Percentiles rank a stretch among this genome's conserved stretches.
phyloP scores from a whole-genome alignment of 2,888 invertebrate genomes.

The Drosophila helvetica region DNA sequence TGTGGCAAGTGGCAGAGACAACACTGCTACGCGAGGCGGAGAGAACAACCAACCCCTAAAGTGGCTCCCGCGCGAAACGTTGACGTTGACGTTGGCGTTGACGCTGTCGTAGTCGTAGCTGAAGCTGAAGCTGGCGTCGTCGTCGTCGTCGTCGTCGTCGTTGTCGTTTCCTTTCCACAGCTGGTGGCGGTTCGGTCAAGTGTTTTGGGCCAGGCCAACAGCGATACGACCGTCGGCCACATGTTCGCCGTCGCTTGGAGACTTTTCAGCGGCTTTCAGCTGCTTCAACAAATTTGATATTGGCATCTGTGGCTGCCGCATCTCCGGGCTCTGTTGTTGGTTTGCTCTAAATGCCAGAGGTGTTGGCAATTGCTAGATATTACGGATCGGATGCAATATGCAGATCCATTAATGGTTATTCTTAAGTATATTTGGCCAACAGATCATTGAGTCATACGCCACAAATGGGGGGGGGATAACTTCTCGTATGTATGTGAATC shows the following conservation, averaged over 20 bases:
- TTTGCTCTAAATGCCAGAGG: neutral
- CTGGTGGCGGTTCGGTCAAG: slow-evolving; percentile 54
- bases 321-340: slow-evolving; percentile 41
- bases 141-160: slow-evolving; percentile 3
- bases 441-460: neutral
- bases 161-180: slow-evolving; percentile 33
- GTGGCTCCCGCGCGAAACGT: slow-evolving; percentile 44
- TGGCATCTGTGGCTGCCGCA: slow-evolving; percentile 53
- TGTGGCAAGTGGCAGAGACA: slow-evolving; percentile 27
- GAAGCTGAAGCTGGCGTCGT: slow-evolving; percentile 5
- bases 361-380: neutral
- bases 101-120: slow-evolving; percentile 8
- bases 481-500: neutral
- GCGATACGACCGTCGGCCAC: slow-evolving; percentile 49
- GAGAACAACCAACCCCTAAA: slow-evolving; percentile 70
- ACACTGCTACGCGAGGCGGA: slow-evolving; percentile 14
- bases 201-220: slow-evolving; percentile 52
- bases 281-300: slow-evolving; percentile 59
- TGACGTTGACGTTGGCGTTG: slow-evolving; percentile 13
- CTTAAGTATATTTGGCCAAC: neutral
- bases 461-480: neutral
- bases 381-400: neutral
- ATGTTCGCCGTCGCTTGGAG: slow-evolving; percentile 60
- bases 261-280: slow-evolving; percentile 40
- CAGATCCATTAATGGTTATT: neutral